These are phyloP conservation scores for Platycnemis pennipes DNA, from an alignment of 2,888 invertebrate species.

Conservation along the genomic window DNA sequence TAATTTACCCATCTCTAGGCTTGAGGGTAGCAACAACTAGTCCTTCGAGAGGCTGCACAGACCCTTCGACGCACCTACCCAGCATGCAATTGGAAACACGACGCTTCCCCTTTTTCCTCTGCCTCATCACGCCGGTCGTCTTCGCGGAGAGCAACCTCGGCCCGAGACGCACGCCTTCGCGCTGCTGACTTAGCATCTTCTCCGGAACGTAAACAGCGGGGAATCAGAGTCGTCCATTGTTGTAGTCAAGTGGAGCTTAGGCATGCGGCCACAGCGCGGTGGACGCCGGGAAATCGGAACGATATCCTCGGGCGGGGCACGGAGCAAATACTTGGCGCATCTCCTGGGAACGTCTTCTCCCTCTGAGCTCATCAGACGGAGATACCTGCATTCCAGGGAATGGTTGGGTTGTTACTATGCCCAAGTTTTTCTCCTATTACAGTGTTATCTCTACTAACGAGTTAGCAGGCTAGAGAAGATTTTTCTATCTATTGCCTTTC, in stretches of 20 bases:
- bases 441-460: too few relatives aligned
- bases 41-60: neutral
- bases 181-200: neutral
- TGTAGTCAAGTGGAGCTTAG: neutral
- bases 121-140: conserved; percentile 2
- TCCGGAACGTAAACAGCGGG: neutral
- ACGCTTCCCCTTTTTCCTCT: neutral
- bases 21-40: neutral
- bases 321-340: neutral
- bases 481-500: too few relatives aligned
- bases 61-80: neutral
- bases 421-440: too few relatives aligned
- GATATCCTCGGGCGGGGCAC: neutral
- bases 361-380: neutral
- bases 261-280: neutral
- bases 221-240: conserved; percentile 1
- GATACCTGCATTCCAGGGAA: too few relatives aligned
- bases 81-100: neutral
- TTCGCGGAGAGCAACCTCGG: neutral
- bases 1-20: too few relatives aligned
- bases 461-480: too few relatives aligned
- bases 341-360: neutral
- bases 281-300: neutral
- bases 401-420: too few relatives aligned
- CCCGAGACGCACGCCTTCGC: neutral